Conservation (phyloP, 1,140 invertebrate species). For the Popillia japonica region DNA sequence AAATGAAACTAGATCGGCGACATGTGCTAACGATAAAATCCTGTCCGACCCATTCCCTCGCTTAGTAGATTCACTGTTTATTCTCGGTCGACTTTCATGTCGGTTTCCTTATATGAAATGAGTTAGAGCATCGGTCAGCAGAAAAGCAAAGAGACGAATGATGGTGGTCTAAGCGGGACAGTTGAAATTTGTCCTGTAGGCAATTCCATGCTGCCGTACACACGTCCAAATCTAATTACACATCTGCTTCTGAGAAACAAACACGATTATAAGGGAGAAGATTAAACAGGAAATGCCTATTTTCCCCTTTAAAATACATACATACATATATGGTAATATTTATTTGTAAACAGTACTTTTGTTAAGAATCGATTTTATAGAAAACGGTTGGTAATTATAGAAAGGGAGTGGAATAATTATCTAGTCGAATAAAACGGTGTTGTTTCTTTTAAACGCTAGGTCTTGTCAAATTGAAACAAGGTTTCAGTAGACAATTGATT, state of each 20-base stretch:
- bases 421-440: no score
- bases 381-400: no score
- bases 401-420: no score
- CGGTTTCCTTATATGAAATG: not conserved
- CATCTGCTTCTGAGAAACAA: not conserved
- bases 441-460: no score
- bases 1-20: not conserved
- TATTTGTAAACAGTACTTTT: no score
- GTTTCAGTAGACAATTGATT: no score
- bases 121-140: conserved; percentile 3
- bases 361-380: no score
- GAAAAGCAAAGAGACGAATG: conserved; percentile 5
- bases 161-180: conserved; percentile 8
- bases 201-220: not conserved
- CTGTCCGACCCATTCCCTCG: not conserved
- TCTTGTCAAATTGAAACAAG: no score
- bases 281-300: not conserved
- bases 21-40: not conserved
- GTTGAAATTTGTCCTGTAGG: conserved; percentile 5
- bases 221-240: not conserved
- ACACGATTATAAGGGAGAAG: conserved; percentile 2
- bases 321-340: not conserved
- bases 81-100: not conserved
- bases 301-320: not conserved
- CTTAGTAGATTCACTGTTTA: not conserved